Conservation (phyloP, 2,797 vertebrate species). For the Florisuga fusca region DNA sequence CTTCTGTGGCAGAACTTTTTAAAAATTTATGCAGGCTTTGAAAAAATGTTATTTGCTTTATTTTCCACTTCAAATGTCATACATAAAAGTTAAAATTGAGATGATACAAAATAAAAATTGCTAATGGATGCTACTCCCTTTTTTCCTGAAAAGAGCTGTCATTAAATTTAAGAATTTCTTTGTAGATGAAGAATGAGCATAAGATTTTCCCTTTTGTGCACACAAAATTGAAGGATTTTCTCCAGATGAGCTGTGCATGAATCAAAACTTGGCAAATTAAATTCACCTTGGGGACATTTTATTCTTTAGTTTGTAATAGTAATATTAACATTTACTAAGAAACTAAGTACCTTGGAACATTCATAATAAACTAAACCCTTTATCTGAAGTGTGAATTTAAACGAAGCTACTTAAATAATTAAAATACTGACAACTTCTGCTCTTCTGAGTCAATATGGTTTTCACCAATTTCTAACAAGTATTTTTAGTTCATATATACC, state of each 20-base stretch:
- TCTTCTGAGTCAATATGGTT: constrained; percentile 14
- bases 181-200: background rate
- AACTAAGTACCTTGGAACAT: background rate
- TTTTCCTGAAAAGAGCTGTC: background rate
- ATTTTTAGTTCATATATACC: background rate
- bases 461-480: background rate
- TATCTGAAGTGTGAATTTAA: constrained; percentile 40
- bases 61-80: background rate
- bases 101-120: background rate
- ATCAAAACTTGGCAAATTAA: constrained; percentile 45
- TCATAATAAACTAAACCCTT: constrained; percentile 17
- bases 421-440: background rate
- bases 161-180: background rate
- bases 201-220: constrained; percentile 18
- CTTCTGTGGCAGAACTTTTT: background rate
- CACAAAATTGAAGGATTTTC: constrained; percentile 33
- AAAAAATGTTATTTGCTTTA: background rate
- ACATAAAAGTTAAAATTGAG: background rate
- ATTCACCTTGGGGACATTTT: constrained; percentile 40
- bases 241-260: constrained; percentile 16
- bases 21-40: background rate
- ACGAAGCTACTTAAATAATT: constrained; percentile 37
- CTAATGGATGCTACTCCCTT: background rate
- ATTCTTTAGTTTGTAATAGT: constrained; percentile 15
- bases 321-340: constrained; percentile 35